Evolutionary conservation across 2,113 vertebrate species (phyloP), one percentile per base, ranked within the genome.

Genomic region (Upupa epops): DNA sequence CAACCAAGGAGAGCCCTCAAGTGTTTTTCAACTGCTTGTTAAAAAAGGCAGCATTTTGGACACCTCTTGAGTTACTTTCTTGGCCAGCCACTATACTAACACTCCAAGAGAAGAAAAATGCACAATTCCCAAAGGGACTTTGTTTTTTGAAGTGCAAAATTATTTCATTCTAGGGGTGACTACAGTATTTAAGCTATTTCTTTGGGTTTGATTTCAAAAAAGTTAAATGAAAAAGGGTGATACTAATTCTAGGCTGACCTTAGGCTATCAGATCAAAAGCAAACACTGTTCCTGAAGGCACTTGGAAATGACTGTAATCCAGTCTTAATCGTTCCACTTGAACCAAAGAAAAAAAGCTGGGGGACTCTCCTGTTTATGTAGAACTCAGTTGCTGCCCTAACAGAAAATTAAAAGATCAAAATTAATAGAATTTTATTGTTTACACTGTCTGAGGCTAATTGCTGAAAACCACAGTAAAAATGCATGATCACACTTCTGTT

Each of bases 111-210:
- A 65, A 8, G n/a, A 77, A 96, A 95, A 93, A 73, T 17, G 56
- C 56, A 80, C 3, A 3, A 58, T 94, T 88, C 76, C 84, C 69
- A 84, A 94, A 65, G 65, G 36, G 58, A 71, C 54, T 86, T 80
- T 61, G 70, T 88, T 90, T 90, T 90, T 86, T 90, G 54, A 90
- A 92, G 90, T 88, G 76, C 36, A 84, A 83, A 77, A 25, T 75
- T 15, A 85, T 90, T 90, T 90, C 20, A 58, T 88, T 83, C 63
- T 48, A 90, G 92, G 58, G 18, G 7, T 58, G 88, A 81, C 76
- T n/a, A 46, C 55, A 18, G 37, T 51, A 61, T 61, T 90, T 72
- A 86, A 86, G 40, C 31, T 78, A 79, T 31, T 75, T 84, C 70
- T 71, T 42, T 40, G 1, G 0, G 24, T 56, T 88, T 80, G 49